Evolutionary conservation across 2,888 invertebrate species (phyloP), one percentile per base, ranked within the genome.

Genomic region (Schizotus pectinicornis): DNA sequence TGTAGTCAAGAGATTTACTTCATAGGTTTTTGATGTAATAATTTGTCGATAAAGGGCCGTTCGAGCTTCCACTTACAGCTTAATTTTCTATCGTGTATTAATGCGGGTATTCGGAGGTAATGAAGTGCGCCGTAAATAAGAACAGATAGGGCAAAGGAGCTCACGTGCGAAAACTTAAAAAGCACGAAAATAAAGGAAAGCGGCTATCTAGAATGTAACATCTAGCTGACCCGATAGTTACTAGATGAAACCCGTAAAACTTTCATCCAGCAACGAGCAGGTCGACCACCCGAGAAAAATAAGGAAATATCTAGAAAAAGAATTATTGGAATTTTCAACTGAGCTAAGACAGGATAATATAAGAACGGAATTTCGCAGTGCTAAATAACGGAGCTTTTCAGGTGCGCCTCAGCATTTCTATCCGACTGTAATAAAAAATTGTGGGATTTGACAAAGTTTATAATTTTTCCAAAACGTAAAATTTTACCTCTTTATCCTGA

Each of bases 121-220:
- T 68, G 63, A 72, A 73, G 68, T 68, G 62, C 62, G 68, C 63
- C 65, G 67, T 71, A 71, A 72, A 72, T 72, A 68, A 70, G 64
- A 63, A 63, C 63, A 66, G 69, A 69, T 65, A 69, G 66, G 63
- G 64, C 62, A 63, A 64, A 67, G 64, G 61, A 63, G 66, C 66
- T 71, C 69, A 71, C 73, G 70, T 71, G 69, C 70, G 67, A 68
- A 70, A 68, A 67, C 65, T 65, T 64, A 59, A 62, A 63, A 65
- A 67, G 64, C 59, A 62, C 58, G 57, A 63, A 68, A 68, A 64
- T 70, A 68, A 66, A 65, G 65, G 60, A 63, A 63, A 61, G 59
- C 62, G 58, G 61, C 59, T 64, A 67, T 64, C 59, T 61, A 56
- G 66, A 68, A 67, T 61, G 63, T 61, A 59, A 53, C 51, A 50